Evolutionary conservation across 2,113 vertebrate genomes (phyloP), one percentile per base, ranked within the genome.

Genomic region (Nibea albiflora): DNA sequence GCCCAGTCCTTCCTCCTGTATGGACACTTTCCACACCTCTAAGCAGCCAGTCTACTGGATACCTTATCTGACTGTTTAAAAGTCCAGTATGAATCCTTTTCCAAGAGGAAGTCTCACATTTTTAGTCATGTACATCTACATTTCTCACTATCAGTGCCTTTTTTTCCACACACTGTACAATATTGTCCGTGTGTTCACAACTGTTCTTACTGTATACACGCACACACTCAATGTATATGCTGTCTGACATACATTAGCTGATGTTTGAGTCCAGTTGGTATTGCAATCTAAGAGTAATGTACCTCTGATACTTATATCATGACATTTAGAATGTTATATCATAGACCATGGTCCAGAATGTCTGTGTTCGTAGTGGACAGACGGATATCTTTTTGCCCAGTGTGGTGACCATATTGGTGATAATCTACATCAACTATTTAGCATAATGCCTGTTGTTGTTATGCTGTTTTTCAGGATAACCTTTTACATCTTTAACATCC

Each of bases 1-100:
- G 85, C 90, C 92, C 89, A 87, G 85, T 89, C 82, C 74, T 88
- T 93, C 90, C 92, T 88, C 73, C 85, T 80, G 61, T 66, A 69
- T n/a, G 11, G 83, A 84, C 78, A 85, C 83, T 78, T 53, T 89
- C 88, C 85, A 88, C 84, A 89, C 84, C 83, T 89, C 80, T 1
- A 5, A 76, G 74, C 66, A 54, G 68, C 52, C 69, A 10, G 80
- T 81, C 88, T 88, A 76, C 63, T 79, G 78, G 78, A 85, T 53
- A 83, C 62, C 78, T 83, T 90, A 89, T 92, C 87, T 67, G 35
- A 62, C 44, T n/a, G 76, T 77, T 80, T 80, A 54, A 67, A 76
- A 61, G 75, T 80, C 44, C 64, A 66, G 46, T n/a, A 72, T 67
- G 57, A 81, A 83, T 77, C 80, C 67, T 35, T 42, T 54, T 78